Conservation (phyloP, 2,888 invertebrate species). For the Polymixis flavicincta region DNA sequence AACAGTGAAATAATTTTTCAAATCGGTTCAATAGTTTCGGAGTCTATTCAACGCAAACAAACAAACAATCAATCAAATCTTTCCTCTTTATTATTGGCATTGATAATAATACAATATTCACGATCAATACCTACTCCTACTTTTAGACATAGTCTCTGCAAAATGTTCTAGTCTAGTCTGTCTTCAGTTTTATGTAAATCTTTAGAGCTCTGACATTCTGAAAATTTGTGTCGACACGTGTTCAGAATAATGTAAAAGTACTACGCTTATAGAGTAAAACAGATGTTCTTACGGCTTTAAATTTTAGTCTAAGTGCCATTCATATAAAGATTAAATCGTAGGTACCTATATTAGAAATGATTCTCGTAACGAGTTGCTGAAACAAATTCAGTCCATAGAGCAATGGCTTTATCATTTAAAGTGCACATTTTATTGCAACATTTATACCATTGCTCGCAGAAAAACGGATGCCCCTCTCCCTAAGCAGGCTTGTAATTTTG, state of each 20-base stretch:
- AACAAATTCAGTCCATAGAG: neutral
- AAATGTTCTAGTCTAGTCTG: constrained; percentile 30
- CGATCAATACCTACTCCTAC: neutral
- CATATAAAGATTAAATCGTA: neutral
- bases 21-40: too few relatives aligned
- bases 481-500: neutral
- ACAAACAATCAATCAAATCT: too few relatives aligned
- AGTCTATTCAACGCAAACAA: too few relatives aligned
- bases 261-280: constrained; percentile 12
- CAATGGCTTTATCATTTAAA: neutral
- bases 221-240: constrained; percentile 53
- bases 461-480: neutral
- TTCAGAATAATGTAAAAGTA: constrained; percentile 52
- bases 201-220: constrained; percentile 43
- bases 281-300: constrained; percentile 2
- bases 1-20: too few relatives aligned
- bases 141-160: constrained; percentile 16
- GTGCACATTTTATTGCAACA: too few relatives aligned
- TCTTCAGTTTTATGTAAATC: constrained; percentile 52
- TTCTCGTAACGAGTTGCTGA: neutral
- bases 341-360: neutral
- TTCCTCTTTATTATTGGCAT: too few relatives aligned
- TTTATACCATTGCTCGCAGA: neutral
- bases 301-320: constrained; percentile 1
- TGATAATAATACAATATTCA: neutral